Conservation (phyloP, 1,140 invertebrate genomes). For the Rhopalosiphum maidis region DNA sequence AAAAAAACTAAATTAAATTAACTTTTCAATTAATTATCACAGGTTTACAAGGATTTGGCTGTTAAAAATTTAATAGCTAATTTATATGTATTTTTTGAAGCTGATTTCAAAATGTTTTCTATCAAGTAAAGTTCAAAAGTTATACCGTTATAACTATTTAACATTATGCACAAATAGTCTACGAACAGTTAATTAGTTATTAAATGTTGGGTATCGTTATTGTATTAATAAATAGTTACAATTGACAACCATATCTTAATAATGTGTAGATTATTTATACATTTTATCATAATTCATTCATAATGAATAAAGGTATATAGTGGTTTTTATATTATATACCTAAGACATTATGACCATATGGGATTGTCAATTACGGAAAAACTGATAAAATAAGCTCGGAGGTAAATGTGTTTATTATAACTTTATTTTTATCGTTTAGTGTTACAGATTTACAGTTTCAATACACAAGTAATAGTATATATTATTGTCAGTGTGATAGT, state of each 20-base stretch:
- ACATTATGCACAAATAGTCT: constrained; percentile 5
- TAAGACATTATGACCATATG: not conserved
- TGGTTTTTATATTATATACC: not conserved
- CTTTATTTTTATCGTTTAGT: not conserved
- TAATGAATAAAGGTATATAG: not conserved
- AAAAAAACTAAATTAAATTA: too few species aligned
- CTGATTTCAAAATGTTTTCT: constrained; percentile 24
- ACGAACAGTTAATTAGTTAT: not conserved
- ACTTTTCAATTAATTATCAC: not conserved
- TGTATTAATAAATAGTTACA: not conserved
- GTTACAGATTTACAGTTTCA: not conserved
- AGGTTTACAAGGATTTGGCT: not conserved
- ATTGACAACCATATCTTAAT: not conserved
- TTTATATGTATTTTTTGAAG: not conserved
- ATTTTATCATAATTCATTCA: not conserved
- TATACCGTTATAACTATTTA: not conserved
- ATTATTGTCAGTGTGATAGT: not conserved
- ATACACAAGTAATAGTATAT: not conserved
- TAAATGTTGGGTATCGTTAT: not conserved
- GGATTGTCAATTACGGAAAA: not conserved
- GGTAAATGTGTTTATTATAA: not conserved
- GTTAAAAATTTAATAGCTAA: constrained; percentile 10
- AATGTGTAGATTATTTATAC: not conserved
- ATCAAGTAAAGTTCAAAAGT: not conserved
- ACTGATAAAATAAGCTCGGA: constrained; percentile 12